Percentiles rank a stretch among this genome's conserved stretches.
Conservation (phyloP, 2,888 invertebrate genomes). For the Macrophya alboannulata region DNA sequence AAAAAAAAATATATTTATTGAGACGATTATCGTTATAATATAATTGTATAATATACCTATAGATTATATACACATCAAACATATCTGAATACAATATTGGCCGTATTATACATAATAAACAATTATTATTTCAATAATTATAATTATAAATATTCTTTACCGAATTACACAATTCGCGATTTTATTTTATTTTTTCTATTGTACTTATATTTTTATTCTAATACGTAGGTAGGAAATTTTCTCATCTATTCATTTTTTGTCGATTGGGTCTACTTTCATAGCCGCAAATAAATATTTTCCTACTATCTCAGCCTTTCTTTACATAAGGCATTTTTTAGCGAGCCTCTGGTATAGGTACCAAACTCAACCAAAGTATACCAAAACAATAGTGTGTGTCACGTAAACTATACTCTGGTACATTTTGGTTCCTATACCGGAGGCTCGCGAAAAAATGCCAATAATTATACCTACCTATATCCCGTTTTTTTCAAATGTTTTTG, state of each 20-base stretch:
- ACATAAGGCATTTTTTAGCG: too few relatives aligned
- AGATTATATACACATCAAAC: conserved; percentile 48
- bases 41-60: conserved; percentile 23
- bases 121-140: conserved; percentile 5
- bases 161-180: background rate
- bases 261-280: conserved; percentile 23
- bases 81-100: conserved; percentile 46
- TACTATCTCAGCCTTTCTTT: background rate
- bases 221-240: background rate
- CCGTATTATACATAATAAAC: conserved; percentile 27
- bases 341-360: too few relatives aligned
- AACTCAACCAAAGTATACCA: too few relatives aligned
- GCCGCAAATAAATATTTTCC: background rate
- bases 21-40: conserved; percentile 23
- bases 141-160: conserved; percentile 7
- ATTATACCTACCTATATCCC: too few relatives aligned
- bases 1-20: conserved; percentile 42
- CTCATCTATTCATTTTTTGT: background rate
- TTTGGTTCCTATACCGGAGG: too few relatives aligned
- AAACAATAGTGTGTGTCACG: too few relatives aligned
- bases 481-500: background rate
- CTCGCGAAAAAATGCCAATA: too few relatives aligned
- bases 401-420: too few relatives aligned
- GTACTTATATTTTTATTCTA: background rate
- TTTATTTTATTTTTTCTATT: background rate